Percentiles rank a stretch among this genome's conserved stretches.
Evolutionary conservation across 2,888 invertebrate genomes (phyloP).

Genomic region (Xylota sylvarum): DNA sequence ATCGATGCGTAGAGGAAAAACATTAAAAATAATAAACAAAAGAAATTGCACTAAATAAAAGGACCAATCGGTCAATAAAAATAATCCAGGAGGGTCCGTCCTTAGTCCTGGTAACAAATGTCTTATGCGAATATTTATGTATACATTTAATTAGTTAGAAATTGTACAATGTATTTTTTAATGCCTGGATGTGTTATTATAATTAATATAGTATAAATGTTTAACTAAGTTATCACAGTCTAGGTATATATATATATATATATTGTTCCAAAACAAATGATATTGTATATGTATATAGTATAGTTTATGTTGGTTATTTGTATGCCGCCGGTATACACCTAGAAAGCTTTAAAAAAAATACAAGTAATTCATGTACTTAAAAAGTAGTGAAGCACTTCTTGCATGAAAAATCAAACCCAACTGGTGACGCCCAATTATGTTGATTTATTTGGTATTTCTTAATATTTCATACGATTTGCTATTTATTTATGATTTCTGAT

Average conservation of each 20-base stretch:
- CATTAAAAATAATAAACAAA: slow-evolving; percentile 23
- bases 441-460: slow-evolving; percentile 6
- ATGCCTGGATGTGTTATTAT: slow-evolving; percentile 72
- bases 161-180: slow-evolving; percentile 77
- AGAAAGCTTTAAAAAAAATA: slow-evolving; percentile 61
- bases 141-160: slow-evolving; percentile 77
- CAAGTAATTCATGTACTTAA: slow-evolving; percentile 48
- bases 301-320: slow-evolving; percentile 48
- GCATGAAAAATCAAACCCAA: slow-evolving; percentile 19
- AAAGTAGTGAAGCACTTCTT: slow-evolving; percentile 53
- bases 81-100: slow-evolving; percentile 77
- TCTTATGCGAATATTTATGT: slow-evolving; percentile 77
- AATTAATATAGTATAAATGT: slow-evolving; percentile 71
- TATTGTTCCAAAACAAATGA: slow-evolving; percentile 56
- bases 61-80: slow-evolving; percentile 76
- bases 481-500: slow-evolving; percentile 16
- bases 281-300: slow-evolving; percentile 42
- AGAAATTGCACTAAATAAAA: slow-evolving; percentile 66
- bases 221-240: slow-evolving; percentile 66
- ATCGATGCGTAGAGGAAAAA: slow-evolving; percentile 58
- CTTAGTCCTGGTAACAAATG: slow-evolving; percentile 75
- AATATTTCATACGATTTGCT: slow-evolving; percentile 21
- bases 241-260: slow-evolving; percentile 50
- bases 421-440: slow-evolving; percentile 22
- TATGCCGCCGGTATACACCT: slow-evolving; percentile 41